A percentile compares a stretch with the other conserved stretches of the same genome.
Conservation (phyloP, 2,113 vertebrate species). For the Accipiter virgatus region DNA sequence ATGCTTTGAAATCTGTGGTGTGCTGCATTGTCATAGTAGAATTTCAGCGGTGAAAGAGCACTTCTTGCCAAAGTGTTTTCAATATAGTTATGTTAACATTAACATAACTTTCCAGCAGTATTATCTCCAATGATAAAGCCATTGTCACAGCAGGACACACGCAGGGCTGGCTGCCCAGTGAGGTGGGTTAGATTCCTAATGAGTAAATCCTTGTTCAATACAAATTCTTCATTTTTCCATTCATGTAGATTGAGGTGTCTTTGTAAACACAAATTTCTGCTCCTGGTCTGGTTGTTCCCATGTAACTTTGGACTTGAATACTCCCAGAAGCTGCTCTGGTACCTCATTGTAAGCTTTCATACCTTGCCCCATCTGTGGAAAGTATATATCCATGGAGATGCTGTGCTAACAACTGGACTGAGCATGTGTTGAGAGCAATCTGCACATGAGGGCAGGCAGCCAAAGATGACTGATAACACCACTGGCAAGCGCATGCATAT, state of each 20-base stretch:
- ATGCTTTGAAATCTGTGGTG: not conserved
- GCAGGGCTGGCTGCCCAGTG: not conserved
- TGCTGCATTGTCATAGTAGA: not conserved
- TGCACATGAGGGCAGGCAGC: not conserved
- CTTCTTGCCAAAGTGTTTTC: not conserved
- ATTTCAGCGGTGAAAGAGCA: not conserved
- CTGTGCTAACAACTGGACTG: not conserved
- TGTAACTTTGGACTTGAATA: not conserved
- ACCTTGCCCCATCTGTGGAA: not conserved
- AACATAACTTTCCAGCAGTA: not conserved
- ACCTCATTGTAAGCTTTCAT: not conserved
- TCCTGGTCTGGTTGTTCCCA: not conserved
- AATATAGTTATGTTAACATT: not conserved
- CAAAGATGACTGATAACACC: constrained; percentile 38
- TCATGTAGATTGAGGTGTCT: not conserved
- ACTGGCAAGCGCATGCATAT: constrained; percentile 15
- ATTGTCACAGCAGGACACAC: not conserved
- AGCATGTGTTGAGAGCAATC: not conserved
- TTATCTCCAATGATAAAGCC: not conserved
- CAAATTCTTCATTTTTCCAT: not conserved
- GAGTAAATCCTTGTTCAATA: not conserved
- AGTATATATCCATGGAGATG: not conserved
- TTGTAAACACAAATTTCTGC: not conserved
- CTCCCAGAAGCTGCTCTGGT: not conserved
- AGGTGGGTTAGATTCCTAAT: not conserved